Conservation (phyloP, 2,888 invertebrate genomes). For the Caradrina clavipalpis region DNA sequence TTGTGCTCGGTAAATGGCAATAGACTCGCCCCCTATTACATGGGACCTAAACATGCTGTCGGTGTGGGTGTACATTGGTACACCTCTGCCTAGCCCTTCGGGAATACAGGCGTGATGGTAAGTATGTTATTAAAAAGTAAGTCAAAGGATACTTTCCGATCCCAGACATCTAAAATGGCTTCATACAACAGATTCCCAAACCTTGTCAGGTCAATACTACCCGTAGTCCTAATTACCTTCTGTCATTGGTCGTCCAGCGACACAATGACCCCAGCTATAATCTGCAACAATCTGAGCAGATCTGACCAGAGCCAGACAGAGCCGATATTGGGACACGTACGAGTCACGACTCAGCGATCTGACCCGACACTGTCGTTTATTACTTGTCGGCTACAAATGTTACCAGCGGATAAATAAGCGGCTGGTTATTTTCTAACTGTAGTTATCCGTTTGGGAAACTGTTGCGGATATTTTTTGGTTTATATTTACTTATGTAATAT, state of each 20-base stretch:
- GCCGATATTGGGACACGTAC: constrained; percentile 56
- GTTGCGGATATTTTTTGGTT: neutral
- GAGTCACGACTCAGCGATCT: constrained; percentile 40
- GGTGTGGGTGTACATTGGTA: too few species aligned
- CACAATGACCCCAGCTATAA: constrained; percentile 27
- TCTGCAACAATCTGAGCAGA: constrained; percentile 55
- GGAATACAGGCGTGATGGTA: too few species aligned
- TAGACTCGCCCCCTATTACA: too few species aligned
- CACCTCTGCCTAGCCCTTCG: too few species aligned
- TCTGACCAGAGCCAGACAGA: constrained; percentile 46
- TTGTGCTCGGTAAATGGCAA: too few species aligned
- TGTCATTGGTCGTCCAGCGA: neutral
- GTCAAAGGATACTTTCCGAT: too few species aligned
- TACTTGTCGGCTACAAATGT: constrained; percentile 44
- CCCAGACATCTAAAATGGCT: constrained; percentile 3
- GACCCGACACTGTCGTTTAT: constrained; percentile 50
- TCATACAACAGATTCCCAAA: constrained; percentile 15
- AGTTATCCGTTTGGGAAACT: neutral
- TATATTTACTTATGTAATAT: constrained; percentile 2
- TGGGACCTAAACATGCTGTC: too few species aligned
- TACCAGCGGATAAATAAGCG: constrained; percentile 32
- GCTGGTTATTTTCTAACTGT: constrained; percentile 26
- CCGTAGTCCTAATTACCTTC: neutral
- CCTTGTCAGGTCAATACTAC: constrained; percentile 7
- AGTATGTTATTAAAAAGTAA: too few species aligned